phyloP scores from a whole-genome alignment of 2,113 vertebrate genomes.

The Egretta garzetta region DNA sequence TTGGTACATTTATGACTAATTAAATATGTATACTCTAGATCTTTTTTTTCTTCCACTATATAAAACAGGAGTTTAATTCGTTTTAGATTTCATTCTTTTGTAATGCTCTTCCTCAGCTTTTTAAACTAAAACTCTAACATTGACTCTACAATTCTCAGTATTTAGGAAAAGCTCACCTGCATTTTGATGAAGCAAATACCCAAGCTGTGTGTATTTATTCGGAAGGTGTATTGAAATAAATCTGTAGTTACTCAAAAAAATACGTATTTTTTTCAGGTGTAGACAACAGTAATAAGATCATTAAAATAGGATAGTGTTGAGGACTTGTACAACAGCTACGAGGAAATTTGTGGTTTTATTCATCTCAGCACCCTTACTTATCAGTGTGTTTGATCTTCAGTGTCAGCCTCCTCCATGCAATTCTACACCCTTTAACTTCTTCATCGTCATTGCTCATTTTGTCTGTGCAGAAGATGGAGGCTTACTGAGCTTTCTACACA shows the following conservation, averaged over 20 bases:
- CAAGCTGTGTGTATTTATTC: not conserved
- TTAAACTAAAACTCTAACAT: not conserved
- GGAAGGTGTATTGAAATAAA: not conserved
- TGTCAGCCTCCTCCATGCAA: not conserved
- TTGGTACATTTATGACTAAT: conserved; percentile 17
- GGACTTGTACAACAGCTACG: not conserved
- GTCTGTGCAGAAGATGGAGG: not conserved
- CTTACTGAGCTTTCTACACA: not conserved
- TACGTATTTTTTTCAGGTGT: not conserved
- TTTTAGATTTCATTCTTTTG: not conserved
- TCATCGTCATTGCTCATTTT: not conserved
- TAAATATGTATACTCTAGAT: not conserved
- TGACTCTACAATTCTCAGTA: not conserved
- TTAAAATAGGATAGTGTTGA: not conserved
- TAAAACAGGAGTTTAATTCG: not conserved
- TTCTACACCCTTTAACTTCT: not conserved
- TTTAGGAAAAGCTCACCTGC: not conserved
- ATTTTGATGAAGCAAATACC: not conserved
- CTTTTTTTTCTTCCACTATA: not conserved
- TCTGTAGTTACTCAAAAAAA: not conserved
- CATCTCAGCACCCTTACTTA: not conserved
- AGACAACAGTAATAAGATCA: not conserved
- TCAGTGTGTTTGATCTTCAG: not conserved
- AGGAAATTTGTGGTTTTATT: not conserved
- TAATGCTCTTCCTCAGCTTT: not conserved